phyloP scores from a whole-genome alignment of 1,140 invertebrate species.

The Pseudomyrmex dendroicus region DNA sequence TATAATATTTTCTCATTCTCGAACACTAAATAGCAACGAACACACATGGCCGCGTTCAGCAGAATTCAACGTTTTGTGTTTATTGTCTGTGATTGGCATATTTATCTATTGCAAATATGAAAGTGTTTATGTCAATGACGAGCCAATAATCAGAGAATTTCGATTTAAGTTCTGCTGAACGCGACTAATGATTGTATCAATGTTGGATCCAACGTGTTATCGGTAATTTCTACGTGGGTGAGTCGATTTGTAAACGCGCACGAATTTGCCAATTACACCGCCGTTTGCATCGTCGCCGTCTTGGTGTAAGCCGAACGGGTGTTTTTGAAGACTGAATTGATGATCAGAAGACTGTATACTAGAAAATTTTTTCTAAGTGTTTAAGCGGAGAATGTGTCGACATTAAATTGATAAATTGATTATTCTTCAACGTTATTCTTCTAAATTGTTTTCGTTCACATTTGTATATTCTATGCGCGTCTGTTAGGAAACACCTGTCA shows the following conservation, averaged over 20 bases:
- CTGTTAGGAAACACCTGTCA: not conserved
- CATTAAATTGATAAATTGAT: not conserved
- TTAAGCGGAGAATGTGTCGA: not conserved
- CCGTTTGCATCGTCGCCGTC: not conserved
- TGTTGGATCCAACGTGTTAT: too few relatives aligned
- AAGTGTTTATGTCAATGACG: too few relatives aligned
- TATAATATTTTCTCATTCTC: too few relatives aligned
- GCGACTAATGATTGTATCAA: too few relatives aligned
- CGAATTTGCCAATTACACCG: not conserved
- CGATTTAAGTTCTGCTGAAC: too few relatives aligned
- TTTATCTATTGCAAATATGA: too few relatives aligned
- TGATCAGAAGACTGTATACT: constrained; percentile 41
- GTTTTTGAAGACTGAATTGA: constrained; percentile 48
- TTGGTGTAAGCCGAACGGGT: not conserved
- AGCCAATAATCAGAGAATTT: too few relatives aligned
- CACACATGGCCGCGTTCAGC: too few relatives aligned
- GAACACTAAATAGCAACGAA: too few relatives aligned
- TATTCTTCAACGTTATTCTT: constrained; percentile 13
- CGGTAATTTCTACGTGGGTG: not conserved
- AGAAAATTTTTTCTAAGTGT: not conserved
- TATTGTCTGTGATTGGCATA: too few relatives aligned
- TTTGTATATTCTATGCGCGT: not conserved
- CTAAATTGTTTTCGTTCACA: not conserved
- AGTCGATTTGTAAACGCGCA: not conserved
- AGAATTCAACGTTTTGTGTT: too few relatives aligned